Conservation (phyloP, 1,140 invertebrate genomes). For the Cryptotermes secundus region DNA sequence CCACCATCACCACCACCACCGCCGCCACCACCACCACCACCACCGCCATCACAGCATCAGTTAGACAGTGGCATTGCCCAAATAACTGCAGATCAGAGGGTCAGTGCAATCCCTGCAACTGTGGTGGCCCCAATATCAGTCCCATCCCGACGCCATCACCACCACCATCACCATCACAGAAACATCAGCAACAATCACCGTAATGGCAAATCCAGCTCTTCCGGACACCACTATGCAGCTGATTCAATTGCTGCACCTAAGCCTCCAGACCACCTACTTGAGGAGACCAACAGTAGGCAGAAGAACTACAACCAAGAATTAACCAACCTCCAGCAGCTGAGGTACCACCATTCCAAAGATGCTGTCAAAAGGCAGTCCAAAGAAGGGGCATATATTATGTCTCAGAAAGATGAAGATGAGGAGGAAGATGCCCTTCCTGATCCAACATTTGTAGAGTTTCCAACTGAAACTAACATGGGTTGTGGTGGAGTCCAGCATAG, state of each 20-base stretch:
- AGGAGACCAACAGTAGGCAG: constrained; percentile 40
- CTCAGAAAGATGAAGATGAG: constrained; percentile 21
- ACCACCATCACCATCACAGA: constrained; percentile 29
- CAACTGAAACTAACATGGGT: constrained; percentile 22
- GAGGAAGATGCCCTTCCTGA: constrained; percentile 36
- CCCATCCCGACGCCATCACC: constrained; percentile 20
- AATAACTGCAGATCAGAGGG: neutral
- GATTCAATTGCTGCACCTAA: neutral
- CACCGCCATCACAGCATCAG: constrained; percentile 21
- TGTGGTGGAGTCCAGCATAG: constrained; percentile 35
- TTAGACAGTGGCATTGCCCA: neutral
- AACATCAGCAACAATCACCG: constrained; percentile 10
- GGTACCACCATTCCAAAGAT: neutral
- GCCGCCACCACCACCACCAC: constrained; percentile 15
- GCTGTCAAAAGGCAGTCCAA: constrained; percentile 36
- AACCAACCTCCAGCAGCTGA: constrained; percentile 37
- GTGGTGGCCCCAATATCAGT: constrained; percentile 35
- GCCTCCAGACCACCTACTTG: constrained; percentile 31
- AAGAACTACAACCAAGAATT: constrained; percentile 47
- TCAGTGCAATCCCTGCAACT: constrained; percentile 31
- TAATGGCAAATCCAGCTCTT: constrained; percentile 12
- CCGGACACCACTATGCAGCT: neutral
- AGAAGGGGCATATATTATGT: constrained; percentile 16
- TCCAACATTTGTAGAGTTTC: constrained; percentile 40
- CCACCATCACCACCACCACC: constrained; percentile 48